A percentile compares a stretch with the other conserved stretches of the same genome.
Conservation (phyloP, 2,797 vertebrate species). For the Eupleurogrammus muticus region DNA sequence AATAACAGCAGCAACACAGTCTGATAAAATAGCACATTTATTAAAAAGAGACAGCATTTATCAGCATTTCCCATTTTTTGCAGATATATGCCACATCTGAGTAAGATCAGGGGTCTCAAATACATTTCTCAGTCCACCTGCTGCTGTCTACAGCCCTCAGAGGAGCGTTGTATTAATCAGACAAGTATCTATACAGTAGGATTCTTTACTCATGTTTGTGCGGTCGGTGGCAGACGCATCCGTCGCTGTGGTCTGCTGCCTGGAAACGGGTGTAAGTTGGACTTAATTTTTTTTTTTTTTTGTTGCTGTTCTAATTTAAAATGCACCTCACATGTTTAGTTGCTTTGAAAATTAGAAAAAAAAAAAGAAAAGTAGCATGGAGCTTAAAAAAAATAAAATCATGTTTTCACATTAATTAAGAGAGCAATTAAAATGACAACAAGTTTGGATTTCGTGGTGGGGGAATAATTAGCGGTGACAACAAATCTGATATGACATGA, state of each 20-base stretch:
- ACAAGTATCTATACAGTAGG: slow-evolving; percentile 52
- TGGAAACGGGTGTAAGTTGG: slow-evolving; percentile 15
- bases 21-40: slow-evolving; percentile 91
- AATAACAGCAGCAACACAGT: slow-evolving; percentile 49
- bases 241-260: slow-evolving; percentile 24
- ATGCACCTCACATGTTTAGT: slow-evolving; percentile 33
- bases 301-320: slow-evolving; percentile 36
- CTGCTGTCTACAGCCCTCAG: slow-evolving; percentile 53
- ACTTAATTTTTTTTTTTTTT: slow-evolving; percentile 18
- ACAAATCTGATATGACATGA: slow-evolving; percentile 9
- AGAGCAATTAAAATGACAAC: slow-evolving; percentile 13
- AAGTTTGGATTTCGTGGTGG: background rate
- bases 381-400: slow-evolving; percentile 1
- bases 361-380: background rate
- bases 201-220: slow-evolving; percentile 23
- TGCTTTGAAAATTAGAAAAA: slow-evolving; percentile 26
- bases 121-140: slow-evolving; percentile 62
- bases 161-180: slow-evolving; percentile 31
- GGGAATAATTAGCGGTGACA: background rate
- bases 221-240: slow-evolving; percentile 18
- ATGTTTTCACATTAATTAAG: slow-evolving; percentile 35
- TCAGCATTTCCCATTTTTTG: slow-evolving; percentile 76
- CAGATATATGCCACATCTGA: slow-evolving; percentile 65
- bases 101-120: slow-evolving; percentile 53
- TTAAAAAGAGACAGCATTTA: slow-evolving; percentile 87